Evolutionary conservation across 1,140 invertebrate species (phyloP).

Genomic region (Drosophila grimshawi): DNA sequence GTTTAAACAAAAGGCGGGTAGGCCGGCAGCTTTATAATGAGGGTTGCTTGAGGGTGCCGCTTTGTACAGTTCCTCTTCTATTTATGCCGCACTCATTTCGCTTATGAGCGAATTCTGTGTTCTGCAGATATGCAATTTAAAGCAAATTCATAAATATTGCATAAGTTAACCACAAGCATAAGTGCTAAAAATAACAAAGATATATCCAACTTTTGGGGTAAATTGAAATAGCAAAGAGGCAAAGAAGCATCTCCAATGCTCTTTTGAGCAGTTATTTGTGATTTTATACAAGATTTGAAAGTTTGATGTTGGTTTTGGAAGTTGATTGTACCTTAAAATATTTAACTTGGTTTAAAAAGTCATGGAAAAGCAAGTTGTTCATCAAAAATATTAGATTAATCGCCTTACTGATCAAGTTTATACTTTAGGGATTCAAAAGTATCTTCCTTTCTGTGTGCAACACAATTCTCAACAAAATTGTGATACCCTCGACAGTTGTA

Average conservation of each 20-base stretch:
- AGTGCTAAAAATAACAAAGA: constrained; percentile 24
- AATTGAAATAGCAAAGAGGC: neutral
- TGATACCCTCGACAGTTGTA: neutral
- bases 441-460: neutral
- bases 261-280: too few relatives aligned
- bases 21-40: constrained; percentile 13
- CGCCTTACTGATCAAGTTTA: too few relatives aligned
- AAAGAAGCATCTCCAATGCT: neutral
- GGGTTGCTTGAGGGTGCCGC: constrained; percentile 42
- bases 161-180: neutral
- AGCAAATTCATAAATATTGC: constrained; percentile 16
- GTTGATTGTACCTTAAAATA: too few relatives aligned
- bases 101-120: neutral
- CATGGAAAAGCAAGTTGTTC: too few relatives aligned
- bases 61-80: neutral
- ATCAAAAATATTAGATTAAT: too few relatives aligned
- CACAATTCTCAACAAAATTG: neutral
- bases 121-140: constrained; percentile 17
- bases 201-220: neutral
- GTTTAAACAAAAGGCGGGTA: constrained; percentile 28
- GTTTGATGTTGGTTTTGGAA: too few relatives aligned
- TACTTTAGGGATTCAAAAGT: neutral
- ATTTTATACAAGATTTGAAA: too few relatives aligned
- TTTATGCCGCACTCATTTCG: constrained; percentile 2
- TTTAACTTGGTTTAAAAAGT: too few relatives aligned